Evolutionary conservation across 2,113 vertebrate genomes (phyloP).

Genomic region (Myxocyprinus asiaticus): DNA sequence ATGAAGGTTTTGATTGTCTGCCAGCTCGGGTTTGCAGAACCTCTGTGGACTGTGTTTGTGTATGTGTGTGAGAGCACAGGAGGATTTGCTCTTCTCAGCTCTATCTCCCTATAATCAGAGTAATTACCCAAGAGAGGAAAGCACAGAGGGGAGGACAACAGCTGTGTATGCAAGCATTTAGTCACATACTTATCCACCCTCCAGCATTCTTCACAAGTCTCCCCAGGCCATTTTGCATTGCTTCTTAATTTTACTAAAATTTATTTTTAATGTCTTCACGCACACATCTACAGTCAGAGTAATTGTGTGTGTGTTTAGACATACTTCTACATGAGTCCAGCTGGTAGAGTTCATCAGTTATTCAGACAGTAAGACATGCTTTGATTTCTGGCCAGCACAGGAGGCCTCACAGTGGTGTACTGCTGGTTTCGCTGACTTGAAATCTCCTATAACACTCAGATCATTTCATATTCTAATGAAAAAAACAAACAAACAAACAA

Average conservation of each 20-base stretch:
- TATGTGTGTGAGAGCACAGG: constrained; percentile 7
- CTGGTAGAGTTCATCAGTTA: constrained; percentile 38
- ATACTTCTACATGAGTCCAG: constrained; percentile 8
- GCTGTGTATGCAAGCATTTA: constrained; percentile 41
- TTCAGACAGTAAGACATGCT: constrained; percentile 24
- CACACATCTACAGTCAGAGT: not conserved
- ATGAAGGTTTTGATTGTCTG: not conserved
- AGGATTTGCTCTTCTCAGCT: constrained; percentile 43
- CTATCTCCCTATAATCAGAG: constrained; percentile 49
- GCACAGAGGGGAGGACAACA: constrained; percentile 42
- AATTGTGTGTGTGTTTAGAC: not conserved
- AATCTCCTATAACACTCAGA: not conserved
- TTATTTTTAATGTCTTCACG: constrained; percentile 4
- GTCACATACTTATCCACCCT: constrained; percentile 10
- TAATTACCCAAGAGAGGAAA: constrained; percentile 51
- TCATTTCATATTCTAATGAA: not conserved
- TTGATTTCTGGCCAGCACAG: constrained; percentile 45
- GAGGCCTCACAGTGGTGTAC: constrained; percentile 6
- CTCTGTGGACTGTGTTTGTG: not conserved
- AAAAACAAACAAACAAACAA: not conserved
- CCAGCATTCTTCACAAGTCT: constrained; percentile 25
- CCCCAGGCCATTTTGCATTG: constrained; percentile 1
- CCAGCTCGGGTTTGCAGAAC: not conserved
- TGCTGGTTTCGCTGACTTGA: constrained; percentile 31
- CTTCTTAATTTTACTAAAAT: constrained; percentile 29